Conservation (phyloP, 1,140 invertebrate genomes). For the Drosophila truncata region DNA sequence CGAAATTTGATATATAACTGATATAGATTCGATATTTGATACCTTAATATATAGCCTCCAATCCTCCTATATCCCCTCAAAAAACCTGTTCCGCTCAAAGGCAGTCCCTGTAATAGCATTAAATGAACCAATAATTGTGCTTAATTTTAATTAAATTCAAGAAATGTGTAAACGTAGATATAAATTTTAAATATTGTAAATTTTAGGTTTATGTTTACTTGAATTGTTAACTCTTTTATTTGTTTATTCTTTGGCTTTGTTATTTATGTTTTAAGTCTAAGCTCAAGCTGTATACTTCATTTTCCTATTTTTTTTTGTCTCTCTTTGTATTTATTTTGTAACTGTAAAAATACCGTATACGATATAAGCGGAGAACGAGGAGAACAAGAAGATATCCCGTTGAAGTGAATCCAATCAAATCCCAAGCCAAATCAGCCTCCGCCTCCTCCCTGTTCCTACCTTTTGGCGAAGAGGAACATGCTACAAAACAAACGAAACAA, state of each 20-base stretch:
- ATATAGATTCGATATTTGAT: constrained; percentile 34
- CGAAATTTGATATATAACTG: constrained; percentile 38
- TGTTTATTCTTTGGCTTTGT: constrained; percentile 64
- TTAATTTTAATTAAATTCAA: constrained; percentile 19
- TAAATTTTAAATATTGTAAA: constrained; percentile 1
- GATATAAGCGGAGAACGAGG: constrained; percentile 8
- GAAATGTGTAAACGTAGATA: background rate
- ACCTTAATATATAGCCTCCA: constrained; percentile 28
- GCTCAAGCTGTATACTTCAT: constrained; percentile 29
- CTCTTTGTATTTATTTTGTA: constrained; percentile 28
- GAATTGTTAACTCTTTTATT: constrained; percentile 69
- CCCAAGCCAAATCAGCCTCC: constrained; percentile 25
- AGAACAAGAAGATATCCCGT: background rate
- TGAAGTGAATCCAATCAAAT: constrained; percentile 5
- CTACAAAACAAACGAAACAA: constrained; percentile 33
- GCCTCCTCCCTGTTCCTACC: constrained; percentile 9
- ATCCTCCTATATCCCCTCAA: background rate
- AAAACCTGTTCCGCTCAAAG: constrained; percentile 22
- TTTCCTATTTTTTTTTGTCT: constrained; percentile 22
- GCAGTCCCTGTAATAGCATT: constrained; percentile 10
- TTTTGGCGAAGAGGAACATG: constrained; percentile 15
- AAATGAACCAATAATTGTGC: constrained; percentile 12
- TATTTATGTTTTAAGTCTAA: constrained; percentile 75
- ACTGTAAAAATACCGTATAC: constrained; percentile 35
- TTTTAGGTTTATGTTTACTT: constrained; percentile 32